A percentile compares a stretch with the other conserved stretches of the same genome.
These are phyloP conservation scores for Helostoma temminkii DNA, from an alignment of 2,797 vertebrate species.

Conservation along the genomic window DNA sequence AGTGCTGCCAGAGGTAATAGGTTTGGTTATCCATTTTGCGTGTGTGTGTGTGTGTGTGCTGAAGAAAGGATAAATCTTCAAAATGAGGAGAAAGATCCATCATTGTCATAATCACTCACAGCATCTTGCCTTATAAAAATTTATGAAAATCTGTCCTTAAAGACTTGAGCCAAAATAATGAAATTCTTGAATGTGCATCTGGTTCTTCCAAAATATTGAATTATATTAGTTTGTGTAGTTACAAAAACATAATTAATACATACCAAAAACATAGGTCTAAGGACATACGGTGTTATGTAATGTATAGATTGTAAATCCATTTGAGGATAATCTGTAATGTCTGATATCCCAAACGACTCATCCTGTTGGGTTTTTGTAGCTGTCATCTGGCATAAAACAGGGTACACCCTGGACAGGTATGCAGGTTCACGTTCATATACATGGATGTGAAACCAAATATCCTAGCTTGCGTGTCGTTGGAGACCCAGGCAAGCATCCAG, in stretches of 20 bases:
- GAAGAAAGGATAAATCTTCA: conserved; percentile 41
- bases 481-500: too few relatives aligned
- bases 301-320: too few relatives aligned
- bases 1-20: conserved; percentile 62
- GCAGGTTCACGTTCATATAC: too few relatives aligned
- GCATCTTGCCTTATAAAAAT: conserved; percentile 27
- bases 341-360: too few relatives aligned
- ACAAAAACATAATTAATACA: neutral
- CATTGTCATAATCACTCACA: conserved; percentile 49
- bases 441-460: too few relatives aligned
- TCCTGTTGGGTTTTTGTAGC: too few relatives aligned
- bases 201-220: conserved; percentile 19
- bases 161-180: conserved; percentile 9
- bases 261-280: too few relatives aligned
- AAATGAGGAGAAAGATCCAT: conserved; percentile 49
- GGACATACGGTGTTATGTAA: too few relatives aligned
- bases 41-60: conserved; percentile 9
- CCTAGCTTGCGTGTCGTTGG: too few relatives aligned
- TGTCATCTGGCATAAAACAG: too few relatives aligned
- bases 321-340: neutral
- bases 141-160: conserved; percentile 41
- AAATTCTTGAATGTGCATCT: neutral
- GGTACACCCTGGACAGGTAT: too few relatives aligned
- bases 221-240: neutral
- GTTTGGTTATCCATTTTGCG: conserved; percentile 49